Percentiles rank a stretch among this genome's conserved stretches.
These are phyloP conservation scores for Platycnemis pennipes DNA, from an alignment of 2,888 invertebrate species.

Conservation along the genomic window DNA sequence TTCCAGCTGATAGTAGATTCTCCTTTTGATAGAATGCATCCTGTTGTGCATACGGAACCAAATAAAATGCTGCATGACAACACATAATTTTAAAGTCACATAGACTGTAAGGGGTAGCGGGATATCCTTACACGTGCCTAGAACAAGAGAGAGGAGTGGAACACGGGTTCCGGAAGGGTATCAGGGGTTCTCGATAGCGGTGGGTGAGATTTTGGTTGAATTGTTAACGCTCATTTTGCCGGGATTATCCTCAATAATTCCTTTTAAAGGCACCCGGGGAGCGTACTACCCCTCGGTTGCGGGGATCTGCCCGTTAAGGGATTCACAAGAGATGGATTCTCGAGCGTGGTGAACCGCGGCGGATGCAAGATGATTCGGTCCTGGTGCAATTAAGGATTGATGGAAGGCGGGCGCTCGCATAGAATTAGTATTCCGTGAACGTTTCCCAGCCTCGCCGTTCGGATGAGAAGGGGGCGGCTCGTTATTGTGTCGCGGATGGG, in stretches of 20 bases:
- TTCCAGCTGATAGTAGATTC: no score
- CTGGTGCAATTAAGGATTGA: constrained; percentile 55
- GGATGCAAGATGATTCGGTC: constrained; percentile 48
- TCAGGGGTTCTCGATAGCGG: not conserved
- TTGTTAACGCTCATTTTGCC: constrained; percentile 46
- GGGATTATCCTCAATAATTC: constrained; percentile 46
- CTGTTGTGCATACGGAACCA: no score
- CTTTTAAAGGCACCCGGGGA: constrained; percentile 5
- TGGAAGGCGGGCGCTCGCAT: constrained; percentile 1
- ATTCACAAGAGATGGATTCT: constrained; percentile 22
- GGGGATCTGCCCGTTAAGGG: not conserved
- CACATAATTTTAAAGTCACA: no score
- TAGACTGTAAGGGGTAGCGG: no score
- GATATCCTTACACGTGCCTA: no score
- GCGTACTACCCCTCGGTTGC: not conserved
- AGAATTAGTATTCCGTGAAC: not conserved
- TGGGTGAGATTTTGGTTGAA: constrained; percentile 29
- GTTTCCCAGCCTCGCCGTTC: not conserved
- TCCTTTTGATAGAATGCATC: no score
- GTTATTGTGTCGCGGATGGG: not conserved
- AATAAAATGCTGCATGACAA: no score
- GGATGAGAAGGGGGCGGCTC: not conserved
- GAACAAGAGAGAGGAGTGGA: no score
- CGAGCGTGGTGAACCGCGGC: constrained; percentile 12
- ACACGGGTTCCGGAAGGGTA: no score